Percentiles rank a stretch among this genome's conserved stretches.
Conservation (phyloP, 1,140 invertebrate genomes). For the Sinella curviseta region DNA sequence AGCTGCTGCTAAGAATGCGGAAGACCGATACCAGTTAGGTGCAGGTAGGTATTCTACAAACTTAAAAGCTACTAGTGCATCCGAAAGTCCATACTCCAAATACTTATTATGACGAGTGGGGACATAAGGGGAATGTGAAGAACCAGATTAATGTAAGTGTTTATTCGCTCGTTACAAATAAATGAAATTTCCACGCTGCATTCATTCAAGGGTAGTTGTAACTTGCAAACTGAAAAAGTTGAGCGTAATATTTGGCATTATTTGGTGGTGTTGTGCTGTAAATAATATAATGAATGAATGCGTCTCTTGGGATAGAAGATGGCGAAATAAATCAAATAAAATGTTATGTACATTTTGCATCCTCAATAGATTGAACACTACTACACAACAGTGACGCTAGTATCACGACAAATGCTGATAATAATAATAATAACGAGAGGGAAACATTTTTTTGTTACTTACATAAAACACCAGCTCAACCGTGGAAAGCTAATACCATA, state of each 20-base stretch:
- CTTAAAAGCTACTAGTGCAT: neutral
- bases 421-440: neutral
- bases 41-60: no score
- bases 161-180: slow-evolving; percentile 10
- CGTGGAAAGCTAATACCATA: neutral
- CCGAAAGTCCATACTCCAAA: neutral
- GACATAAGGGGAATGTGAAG: neutral
- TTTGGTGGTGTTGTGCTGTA: neutral
- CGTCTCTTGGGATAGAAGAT: neutral
- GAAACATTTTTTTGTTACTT: slow-evolving; percentile 4
- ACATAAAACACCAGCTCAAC: neutral
- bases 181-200: neutral
- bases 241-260: no score
- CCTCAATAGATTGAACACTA: neutral
- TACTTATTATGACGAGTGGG: neutral
- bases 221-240: neutral
- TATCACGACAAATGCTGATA: neutral
- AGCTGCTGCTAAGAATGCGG: no score
- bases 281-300: neutral
- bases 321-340: no score
- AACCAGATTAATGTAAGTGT: slow-evolving; percentile 17
- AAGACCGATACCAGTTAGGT: no score
- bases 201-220: neutral
- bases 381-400: neutral
- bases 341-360: no score